These are phyloP conservation scores for Campylorhamphus procurvoides DNA, from an alignment of 2,113 vertebrate species.

Conservation along the genomic window DNA sequence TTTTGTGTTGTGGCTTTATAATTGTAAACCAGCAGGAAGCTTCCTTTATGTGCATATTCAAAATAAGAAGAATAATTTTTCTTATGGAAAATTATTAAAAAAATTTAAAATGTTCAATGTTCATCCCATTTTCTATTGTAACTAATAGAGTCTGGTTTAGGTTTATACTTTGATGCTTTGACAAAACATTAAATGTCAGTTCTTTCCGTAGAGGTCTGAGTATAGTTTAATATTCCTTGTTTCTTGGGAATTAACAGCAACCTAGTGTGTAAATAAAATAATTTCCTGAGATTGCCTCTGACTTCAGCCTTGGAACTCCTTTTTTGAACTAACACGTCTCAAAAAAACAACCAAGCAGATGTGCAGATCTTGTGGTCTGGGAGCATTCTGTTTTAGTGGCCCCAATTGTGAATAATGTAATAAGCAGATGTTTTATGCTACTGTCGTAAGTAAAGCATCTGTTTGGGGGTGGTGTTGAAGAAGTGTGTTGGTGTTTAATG, in stretches of 20 bases:
- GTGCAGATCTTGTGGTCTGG: neutral
- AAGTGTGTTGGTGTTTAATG: neutral
- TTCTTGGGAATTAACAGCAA: neutral
- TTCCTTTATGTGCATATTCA: neutral
- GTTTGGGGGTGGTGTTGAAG: neutral
- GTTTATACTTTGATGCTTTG: neutral
- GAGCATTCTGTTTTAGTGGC: neutral
- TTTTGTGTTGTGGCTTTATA: neutral
- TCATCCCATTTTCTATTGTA: neutral
- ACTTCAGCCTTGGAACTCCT: neutral
- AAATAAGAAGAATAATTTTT: neutral
- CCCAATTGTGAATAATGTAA: neutral
- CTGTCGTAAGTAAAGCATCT: neutral
- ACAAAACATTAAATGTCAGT: neutral
- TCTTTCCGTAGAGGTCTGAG: neutral
- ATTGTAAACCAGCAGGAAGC: neutral
- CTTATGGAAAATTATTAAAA: neutral
- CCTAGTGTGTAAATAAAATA: neutral
- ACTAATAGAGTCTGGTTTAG: neutral
- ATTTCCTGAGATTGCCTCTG: neutral
- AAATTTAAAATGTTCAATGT: neutral
- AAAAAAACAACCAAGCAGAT: neutral
- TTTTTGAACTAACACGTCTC: accelerated
- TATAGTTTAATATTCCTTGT: neutral
- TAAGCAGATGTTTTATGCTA: neutral